Evolutionary conservation across 30 jellyfish, hydroid and myxozoan genomes (phyloP), one percentile per base, ranked within the genome.

Genomic region (Nemopilema nomurai): DNA sequence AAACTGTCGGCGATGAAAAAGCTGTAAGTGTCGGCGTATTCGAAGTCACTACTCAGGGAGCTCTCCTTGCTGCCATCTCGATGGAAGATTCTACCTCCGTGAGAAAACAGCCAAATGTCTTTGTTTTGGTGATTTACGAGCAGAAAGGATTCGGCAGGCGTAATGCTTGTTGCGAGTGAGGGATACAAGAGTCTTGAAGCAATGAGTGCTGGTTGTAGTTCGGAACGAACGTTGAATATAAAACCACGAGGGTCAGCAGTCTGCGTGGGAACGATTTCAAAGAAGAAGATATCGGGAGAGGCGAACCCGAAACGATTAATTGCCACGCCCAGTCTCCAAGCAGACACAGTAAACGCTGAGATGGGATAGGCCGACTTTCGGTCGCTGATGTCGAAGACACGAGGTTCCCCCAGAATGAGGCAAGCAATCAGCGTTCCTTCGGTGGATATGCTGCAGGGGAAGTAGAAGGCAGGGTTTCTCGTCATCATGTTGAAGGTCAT

Each of bases 231-330:
- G 77, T 96, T 91, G 91, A 96, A 96, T 19, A 96, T 78, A 62
- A 96, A 90, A 1, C 99, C 99, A 30, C 97, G 79, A 21, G 99
- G 99, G 52, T 91, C 99, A 21, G 97, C 99, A 17, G 97, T 96
- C 33, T 71, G 63, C 16, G 98, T 90, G 24, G 98, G 98, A 6
- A 90, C 97, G 18, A 90, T 90, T 80, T 96, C 99, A 69, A 88
- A 85, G 90, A 85, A 89, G 83, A 90, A 96, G 9, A 91, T 90
- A 71, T 91, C 99, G n/a, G 96, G 62, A 8, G 97, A 86, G 25
- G 97, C 96, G 51, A 90, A 96, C 49, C 97, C 98, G 74, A 96
- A 96, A 31, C 98, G 92, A 81, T 90, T 96, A 24, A 96, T 90
- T 19, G 97, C 99, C 16, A 90, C 97, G 24, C 99, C 99, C 4